These are phyloP conservation scores for Epinephelus malabaricus DNA, from an alignment of 2,797 vertebrate species.

Conservation along the genomic window DNA sequence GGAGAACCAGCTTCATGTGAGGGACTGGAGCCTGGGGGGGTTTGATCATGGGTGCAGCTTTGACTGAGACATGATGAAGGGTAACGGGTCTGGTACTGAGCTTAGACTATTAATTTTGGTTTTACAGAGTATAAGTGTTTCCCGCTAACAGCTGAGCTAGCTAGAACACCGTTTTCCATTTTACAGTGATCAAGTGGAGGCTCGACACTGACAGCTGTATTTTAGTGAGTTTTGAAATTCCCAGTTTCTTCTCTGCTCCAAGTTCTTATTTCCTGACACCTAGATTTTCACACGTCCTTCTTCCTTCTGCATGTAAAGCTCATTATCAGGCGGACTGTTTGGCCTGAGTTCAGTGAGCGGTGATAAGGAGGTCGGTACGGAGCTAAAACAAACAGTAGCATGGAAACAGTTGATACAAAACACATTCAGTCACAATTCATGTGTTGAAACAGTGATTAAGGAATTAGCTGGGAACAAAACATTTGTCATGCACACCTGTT, in stretches of 20 bases:
- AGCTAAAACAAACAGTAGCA: constrained; percentile 11
- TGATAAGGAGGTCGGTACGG: background rate
- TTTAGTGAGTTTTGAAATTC: background rate
- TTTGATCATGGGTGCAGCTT: no score
- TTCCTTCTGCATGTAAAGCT: background rate
- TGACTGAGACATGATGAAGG: no score
- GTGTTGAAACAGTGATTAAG: constrained; percentile 39
- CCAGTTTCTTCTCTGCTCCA: background rate
- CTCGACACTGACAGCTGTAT: no score
- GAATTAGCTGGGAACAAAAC: background rate
- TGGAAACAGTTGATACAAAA: background rate
- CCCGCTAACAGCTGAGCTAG: background rate
- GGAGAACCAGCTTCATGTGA: no score
- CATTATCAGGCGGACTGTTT: background rate
- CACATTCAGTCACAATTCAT: background rate
- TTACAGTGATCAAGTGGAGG: background rate
- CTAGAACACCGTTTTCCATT: no score
- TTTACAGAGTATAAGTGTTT: no score
- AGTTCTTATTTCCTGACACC: background rate
- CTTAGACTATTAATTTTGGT: no score
- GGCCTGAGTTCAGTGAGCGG: background rate
- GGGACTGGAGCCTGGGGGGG: no score
- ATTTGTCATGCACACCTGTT: constrained; percentile 15
- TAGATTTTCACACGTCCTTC: background rate
- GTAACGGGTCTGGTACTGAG: no score